A percentile compares a stretch with the other conserved stretches of the same genome.
phyloP scores from a whole-genome alignment of 2,888 invertebrate species.

The Phaedon cochleariae region DNA sequence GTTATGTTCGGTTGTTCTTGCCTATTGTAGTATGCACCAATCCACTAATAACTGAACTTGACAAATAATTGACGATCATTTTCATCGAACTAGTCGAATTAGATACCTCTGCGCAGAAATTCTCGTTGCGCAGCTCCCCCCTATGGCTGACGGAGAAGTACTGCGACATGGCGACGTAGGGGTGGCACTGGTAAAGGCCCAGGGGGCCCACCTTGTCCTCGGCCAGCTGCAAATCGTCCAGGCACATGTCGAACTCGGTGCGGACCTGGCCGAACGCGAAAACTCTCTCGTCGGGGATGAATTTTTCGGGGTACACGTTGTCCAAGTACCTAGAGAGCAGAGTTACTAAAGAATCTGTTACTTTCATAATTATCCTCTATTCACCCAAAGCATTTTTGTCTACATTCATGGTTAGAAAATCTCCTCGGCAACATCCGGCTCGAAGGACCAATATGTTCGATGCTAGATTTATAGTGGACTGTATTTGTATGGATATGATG shows the following conservation, averaged over 20 bases:
- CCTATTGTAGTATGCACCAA: too few relatives aligned
- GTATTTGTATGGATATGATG: too few relatives aligned
- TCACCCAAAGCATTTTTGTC: too few relatives aligned
- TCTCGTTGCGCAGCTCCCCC: constrained; percentile 80
- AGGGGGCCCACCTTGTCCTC: constrained; percentile 74
- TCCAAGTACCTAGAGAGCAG: constrained; percentile 67
- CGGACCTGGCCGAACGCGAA: constrained; percentile 75
- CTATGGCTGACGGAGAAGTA: constrained; percentile 76
- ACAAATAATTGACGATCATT: too few relatives aligned
- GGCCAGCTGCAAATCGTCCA: constrained; percentile 81
- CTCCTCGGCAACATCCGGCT: too few relatives aligned
- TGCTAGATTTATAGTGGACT: too few relatives aligned
- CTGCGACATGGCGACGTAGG: constrained; percentile 72
- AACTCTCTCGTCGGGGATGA: constrained; percentile 85
- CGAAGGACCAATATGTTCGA: too few relatives aligned
- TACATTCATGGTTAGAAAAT: too few relatives aligned
- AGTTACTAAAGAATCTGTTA: background rate
- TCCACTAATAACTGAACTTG: too few relatives aligned
- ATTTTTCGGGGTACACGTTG: constrained; percentile 90
- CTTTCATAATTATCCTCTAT: too few relatives aligned
- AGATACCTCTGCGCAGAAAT: constrained; percentile 73
- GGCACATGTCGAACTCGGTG: constrained; percentile 72
- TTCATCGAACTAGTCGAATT: too few relatives aligned
- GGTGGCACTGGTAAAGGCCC: constrained; percentile 81
- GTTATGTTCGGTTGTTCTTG: too few relatives aligned